These are phyloP conservation scores for Microcebus murinus DNA, from an alignment of 2,113 vertebrate species.

Conservation along the genomic window DNA sequence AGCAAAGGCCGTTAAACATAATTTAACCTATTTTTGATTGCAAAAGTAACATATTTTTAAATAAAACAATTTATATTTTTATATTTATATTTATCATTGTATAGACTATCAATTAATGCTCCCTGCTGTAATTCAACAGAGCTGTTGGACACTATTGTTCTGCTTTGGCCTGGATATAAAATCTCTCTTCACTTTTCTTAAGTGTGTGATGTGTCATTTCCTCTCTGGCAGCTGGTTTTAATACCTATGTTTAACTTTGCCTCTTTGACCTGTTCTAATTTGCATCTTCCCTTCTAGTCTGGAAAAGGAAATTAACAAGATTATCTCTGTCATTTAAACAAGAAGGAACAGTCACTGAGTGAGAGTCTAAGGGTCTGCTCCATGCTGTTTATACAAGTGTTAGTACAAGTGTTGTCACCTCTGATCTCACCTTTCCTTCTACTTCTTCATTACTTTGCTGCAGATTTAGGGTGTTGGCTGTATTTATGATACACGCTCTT, in stretches of 20 bases:
- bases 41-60: background rate
- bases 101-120: background rate
- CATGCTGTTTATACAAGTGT: background rate
- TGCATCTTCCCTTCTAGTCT: background rate
- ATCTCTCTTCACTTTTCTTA: background rate
- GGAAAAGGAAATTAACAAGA: background rate
- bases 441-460: background rate
- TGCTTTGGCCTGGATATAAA: background rate
- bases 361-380: background rate
- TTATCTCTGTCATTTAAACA: background rate
- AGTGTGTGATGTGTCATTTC: background rate
- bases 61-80: background rate
- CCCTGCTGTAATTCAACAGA: background rate
- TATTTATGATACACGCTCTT: background rate
- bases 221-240: background rate
- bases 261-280: background rate
- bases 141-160: background rate
- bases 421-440: background rate
- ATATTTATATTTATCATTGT: background rate
- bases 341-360: background rate
- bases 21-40: background rate
- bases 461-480: background rate
- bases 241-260: background rate
- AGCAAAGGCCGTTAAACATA: background rate
- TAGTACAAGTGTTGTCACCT: background rate